These are phyloP conservation scores for Acrobasis suavella DNA, from an alignment of 2,888 invertebrate genomes.

Conservation along the genomic window DNA sequence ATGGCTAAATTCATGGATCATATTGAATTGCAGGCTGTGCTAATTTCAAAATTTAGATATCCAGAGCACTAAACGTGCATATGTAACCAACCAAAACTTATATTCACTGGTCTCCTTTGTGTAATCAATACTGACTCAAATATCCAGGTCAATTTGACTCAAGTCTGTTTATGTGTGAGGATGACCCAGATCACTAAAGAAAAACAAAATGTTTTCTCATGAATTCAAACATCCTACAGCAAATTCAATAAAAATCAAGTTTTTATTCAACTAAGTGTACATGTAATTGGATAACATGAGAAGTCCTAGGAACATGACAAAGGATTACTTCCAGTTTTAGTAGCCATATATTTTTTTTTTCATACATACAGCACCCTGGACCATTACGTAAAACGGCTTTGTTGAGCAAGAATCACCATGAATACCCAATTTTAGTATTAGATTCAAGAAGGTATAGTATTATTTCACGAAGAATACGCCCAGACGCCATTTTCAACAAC, in stretches of 20 bases:
- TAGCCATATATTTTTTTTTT: constrained; percentile 30
- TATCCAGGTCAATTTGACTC: background rate
- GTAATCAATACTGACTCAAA: background rate
- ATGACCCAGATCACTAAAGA: constrained; percentile 7
- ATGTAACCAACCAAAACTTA: no score
- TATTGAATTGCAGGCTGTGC: no score
- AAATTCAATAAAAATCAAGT: background rate
- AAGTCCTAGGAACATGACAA: constrained; percentile 29
- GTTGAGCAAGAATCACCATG: background rate
- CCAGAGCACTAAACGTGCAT: no score
- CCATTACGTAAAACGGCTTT: constrained; percentile 39
- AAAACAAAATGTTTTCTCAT: constrained; percentile 10
- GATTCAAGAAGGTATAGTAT: constrained; percentile 27
- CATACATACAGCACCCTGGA: constrained; percentile 32
- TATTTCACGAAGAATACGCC: constrained; percentile 49
- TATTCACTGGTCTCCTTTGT: background rate
- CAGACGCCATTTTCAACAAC: constrained; percentile 67
- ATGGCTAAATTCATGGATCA: no score
- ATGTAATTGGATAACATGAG: background rate
- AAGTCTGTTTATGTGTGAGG: background rate
- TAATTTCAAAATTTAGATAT: no score
- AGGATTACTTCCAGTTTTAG: constrained; percentile 34
- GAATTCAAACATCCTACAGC: background rate
- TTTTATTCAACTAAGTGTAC: background rate
- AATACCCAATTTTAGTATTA: constrained; percentile 27